These are phyloP conservation scores for Hypomecis punctinalis DNA, from an alignment of 2,888 invertebrate genomes.

Conservation along the genomic window DNA sequence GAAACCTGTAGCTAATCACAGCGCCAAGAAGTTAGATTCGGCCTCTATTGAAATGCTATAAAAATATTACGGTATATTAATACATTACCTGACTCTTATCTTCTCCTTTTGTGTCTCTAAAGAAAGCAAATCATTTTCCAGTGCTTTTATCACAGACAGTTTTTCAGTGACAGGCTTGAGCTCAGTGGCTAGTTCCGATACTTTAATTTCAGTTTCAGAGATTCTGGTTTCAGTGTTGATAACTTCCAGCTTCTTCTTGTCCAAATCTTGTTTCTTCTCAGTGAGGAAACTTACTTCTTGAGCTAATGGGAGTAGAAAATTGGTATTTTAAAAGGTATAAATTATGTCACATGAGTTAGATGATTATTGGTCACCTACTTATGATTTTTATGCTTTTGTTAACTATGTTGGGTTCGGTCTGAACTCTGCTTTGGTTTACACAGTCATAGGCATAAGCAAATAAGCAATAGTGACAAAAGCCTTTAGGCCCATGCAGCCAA, in stretches of 20 bases:
- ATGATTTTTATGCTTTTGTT: no score
- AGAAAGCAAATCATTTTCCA: slow-evolving; percentile 81
- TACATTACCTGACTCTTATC: slow-evolving; percentile 82
- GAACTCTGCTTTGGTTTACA: no score
- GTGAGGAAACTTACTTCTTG: slow-evolving; percentile 80
- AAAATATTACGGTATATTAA: no score
- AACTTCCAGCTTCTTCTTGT: slow-evolving; percentile 84
- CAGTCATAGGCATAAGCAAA: no score
- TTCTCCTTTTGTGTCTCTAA: slow-evolving; percentile 83
- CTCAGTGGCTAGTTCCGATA: slow-evolving; percentile 83
- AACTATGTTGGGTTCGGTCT: no score
- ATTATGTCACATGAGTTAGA: no score
- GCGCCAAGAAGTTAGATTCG: no score
- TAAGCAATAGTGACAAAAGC: no score
- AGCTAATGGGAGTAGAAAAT: slow-evolving; percentile 58
- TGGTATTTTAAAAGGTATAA: neutral
- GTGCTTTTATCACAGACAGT: slow-evolving; percentile 77
- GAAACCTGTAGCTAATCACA: no score
- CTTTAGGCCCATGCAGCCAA: no score
- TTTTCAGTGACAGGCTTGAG: slow-evolving; percentile 83
- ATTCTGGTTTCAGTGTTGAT: slow-evolving; percentile 86
- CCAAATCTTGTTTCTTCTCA: slow-evolving; percentile 86
- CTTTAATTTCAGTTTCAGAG: slow-evolving; percentile 84
- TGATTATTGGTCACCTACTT: no score
- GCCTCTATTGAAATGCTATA: no score